A percentile compares a stretch with the other conserved stretches of the same genome.
Evolutionary conservation across 2,113 vertebrate genomes (phyloP).

Genomic region (Elgaria multicarinata): DNA sequence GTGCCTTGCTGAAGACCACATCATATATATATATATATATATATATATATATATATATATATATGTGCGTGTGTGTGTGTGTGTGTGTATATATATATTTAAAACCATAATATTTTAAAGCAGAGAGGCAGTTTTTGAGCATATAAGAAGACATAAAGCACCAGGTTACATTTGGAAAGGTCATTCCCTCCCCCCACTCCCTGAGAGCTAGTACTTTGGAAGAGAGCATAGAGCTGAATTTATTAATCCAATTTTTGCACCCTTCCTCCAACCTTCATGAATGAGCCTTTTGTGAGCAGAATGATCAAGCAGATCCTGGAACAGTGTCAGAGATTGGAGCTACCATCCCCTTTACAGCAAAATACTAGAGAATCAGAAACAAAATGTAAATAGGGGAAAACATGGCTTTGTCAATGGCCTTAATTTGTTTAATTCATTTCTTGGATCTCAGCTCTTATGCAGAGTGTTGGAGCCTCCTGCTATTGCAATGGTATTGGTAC

Average conservation of each 20-base stretch:
- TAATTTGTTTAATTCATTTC: not conserved
- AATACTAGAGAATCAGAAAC: not conserved
- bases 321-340: not conserved
- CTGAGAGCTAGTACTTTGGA: not conserved
- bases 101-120: not conserved
- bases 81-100: no score
- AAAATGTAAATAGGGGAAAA: not conserved
- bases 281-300: not conserved
- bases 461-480: not conserved
- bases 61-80: no score
- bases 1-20: not conserved
- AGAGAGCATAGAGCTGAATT: slow-evolving; percentile 18
- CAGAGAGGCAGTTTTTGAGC: not conserved
- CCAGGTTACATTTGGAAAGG: slow-evolving; percentile 23
- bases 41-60: no score
- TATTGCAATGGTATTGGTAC: not conserved
- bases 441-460: not conserved
- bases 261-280: not conserved
- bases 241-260: slow-evolving; percentile 33
- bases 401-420: not conserved
- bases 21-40: not conserved
- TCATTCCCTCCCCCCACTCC: not conserved
- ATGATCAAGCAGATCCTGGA: not conserved
- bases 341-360: not conserved
- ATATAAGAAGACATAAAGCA: not conserved